A percentile compares a stretch with the other conserved stretches of the same genome.
Conservation (phyloP, 2,888 invertebrate species). For the Eulithis testata region DNA sequence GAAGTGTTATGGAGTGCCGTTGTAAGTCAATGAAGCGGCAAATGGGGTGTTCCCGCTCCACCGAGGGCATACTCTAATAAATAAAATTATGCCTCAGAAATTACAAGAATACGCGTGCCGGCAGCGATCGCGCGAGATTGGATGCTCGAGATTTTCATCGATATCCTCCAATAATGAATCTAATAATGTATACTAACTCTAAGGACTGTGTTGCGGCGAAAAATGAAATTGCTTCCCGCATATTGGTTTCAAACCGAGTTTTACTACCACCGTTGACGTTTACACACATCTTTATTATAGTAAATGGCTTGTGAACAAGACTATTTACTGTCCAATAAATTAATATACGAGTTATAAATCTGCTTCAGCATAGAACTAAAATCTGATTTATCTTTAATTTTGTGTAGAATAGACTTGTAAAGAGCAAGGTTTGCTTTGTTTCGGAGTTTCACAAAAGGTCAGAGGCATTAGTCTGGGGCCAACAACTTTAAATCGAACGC, state of each 20-base stretch:
- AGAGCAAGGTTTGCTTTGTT: slow-evolving; percentile 15
- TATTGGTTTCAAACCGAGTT: slow-evolving; percentile 44
- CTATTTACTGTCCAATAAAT: slow-evolving; percentile 45
- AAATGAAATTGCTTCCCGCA: slow-evolving; percentile 55
- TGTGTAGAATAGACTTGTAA: slow-evolving; percentile 3
- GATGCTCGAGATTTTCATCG: slow-evolving; percentile 79
- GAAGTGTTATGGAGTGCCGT: slow-evolving; percentile 83
- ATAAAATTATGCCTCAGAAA: slow-evolving; percentile 84
- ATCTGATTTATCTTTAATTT: slow-evolving; percentile 10
- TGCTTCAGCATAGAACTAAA: slow-evolving; percentile 39
- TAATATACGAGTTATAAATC: slow-evolving; percentile 42
- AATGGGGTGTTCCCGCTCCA: slow-evolving; percentile 80
- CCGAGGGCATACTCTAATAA: slow-evolving; percentile 81
- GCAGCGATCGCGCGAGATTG: slow-evolving; percentile 78
- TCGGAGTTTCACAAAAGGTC: slow-evolving; percentile 22
- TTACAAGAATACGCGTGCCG: slow-evolving; percentile 81
- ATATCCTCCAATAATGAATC: slow-evolving; percentile 78
- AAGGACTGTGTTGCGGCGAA: slow-evolving; percentile 57
- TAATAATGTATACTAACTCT: slow-evolving; percentile 78
- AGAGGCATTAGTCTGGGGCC: slow-evolving; percentile 30
- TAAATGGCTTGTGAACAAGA: slow-evolving; percentile 41
- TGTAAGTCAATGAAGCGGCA: slow-evolving; percentile 85
- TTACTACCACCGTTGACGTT: slow-evolving; percentile 42
- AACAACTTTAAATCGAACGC: slow-evolving; percentile 28
- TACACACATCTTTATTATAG: slow-evolving; percentile 42